Conservation (phyloP, 2,797 vertebrate genomes). For the Staurois parvus region DNA sequence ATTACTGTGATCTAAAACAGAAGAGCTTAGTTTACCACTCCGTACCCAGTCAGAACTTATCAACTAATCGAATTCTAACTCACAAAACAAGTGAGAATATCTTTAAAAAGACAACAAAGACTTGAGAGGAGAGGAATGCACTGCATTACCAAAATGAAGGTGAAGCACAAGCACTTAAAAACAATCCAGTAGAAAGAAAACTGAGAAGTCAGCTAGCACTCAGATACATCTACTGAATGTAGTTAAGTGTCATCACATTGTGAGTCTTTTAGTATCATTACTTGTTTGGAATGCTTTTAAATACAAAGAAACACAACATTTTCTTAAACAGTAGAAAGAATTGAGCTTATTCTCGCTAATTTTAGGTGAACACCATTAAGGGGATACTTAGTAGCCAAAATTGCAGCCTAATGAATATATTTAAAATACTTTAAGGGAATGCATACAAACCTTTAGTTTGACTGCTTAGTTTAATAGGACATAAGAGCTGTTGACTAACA, state of each 20-base stretch:
- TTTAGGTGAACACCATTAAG: no score
- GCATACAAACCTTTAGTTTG: no score
- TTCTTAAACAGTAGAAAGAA: no score
- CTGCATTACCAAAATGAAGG: neutral
- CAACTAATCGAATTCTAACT: neutral
- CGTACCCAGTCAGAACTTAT: slow-evolving; percentile 7
- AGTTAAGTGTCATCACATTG: neutral
- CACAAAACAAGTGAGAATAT: slow-evolving; percentile 25
- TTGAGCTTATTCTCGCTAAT: no score
- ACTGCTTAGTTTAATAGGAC: no score
- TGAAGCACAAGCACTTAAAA: slow-evolving; percentile 9
- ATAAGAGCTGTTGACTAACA: no score
- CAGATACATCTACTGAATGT: neutral
- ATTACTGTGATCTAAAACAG: no score
- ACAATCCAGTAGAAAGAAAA: slow-evolving; percentile 18
- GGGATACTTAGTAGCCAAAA: no score
- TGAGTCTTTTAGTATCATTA: neutral
- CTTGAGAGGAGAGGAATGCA: slow-evolving; percentile 10
- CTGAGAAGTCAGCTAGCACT: neutral
- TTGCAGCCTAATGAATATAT: no score
- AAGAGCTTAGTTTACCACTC: neutral
- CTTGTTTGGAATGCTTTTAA: no score
- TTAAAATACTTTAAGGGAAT: no score
- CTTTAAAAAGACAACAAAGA: slow-evolving; percentile 1
- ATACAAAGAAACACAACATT: no score